Conservation (phyloP, 2,888 invertebrate genomes). For the Lepidonotus clava region DNA sequence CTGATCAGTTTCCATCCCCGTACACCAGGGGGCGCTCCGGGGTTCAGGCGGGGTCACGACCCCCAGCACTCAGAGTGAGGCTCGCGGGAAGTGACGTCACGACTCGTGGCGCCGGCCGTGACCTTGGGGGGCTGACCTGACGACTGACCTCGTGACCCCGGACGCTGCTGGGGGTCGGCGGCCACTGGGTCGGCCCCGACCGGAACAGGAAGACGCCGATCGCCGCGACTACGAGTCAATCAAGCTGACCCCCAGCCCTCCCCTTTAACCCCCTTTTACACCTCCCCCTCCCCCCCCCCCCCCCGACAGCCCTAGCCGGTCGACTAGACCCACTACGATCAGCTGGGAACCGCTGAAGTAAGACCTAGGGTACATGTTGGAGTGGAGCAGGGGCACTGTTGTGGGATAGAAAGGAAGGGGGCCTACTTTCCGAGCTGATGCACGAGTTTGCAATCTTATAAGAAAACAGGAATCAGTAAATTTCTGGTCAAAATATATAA, state of each 20-base stretch:
- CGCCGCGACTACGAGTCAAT: neutral
- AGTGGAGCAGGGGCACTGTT: too few species aligned
- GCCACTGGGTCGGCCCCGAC: neutral
- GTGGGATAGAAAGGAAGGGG: too few species aligned
- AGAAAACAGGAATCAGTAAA: too few species aligned
- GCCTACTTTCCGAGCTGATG: too few species aligned
- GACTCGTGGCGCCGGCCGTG: neutral
- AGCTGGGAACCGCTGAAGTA: too few species aligned
- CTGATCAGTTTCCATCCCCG: too few species aligned
- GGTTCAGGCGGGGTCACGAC: neutral
- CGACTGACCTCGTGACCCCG: neutral
- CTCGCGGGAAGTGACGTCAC: slow-evolving; percentile 21
- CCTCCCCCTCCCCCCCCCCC: neutral
- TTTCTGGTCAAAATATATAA: too few species aligned
- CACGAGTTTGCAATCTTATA: too few species aligned
- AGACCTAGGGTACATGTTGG: too few species aligned
- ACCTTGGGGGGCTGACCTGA: neutral
- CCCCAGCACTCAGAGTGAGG: neutral
- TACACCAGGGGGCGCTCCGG: too few species aligned
- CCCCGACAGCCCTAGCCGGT: neutral
- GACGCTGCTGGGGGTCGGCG: neutral
- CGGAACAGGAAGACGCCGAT: neutral
- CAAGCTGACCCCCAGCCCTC: neutral
- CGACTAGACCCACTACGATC: too few species aligned
- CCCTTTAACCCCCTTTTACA: neutral